Evolutionary conservation across 1,140 invertebrate species (phyloP).

Genomic region (Drosophila grimshawi): DNA sequence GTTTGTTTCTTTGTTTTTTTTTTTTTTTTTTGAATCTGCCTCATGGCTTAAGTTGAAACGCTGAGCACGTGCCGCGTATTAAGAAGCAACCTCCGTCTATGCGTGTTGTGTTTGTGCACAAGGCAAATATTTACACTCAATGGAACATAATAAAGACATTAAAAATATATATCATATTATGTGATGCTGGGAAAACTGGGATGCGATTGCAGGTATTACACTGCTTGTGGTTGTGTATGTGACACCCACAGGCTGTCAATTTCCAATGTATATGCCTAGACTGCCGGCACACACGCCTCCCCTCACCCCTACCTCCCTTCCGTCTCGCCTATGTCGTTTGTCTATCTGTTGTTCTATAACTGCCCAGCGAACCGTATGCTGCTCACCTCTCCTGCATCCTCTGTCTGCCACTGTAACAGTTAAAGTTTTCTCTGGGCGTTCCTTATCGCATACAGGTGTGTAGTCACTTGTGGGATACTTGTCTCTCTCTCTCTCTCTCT

Average conservation of each 20-base stretch:
- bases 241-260: constrained; percentile 39
- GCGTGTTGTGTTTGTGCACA: constrained; percentile 38
- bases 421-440: constrained; percentile 34
- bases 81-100: constrained; percentile 36
- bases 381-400: background rate
- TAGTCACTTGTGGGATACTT: constrained; percentile 13
- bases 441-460: constrained; percentile 31
- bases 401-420: constrained; percentile 17
- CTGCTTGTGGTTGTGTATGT: too few species aligned
- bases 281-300: background rate
- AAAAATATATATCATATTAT: constrained; percentile 80
- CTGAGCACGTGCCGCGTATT: constrained; percentile 74
- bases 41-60: constrained; percentile 53
- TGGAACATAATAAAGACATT: constrained; percentile 83
- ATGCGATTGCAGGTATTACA: constrained; percentile 25
- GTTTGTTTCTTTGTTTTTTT: constrained; percentile 11
- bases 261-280: constrained; percentile 20
- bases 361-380: constrained; percentile 22
- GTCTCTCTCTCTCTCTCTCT: constrained; percentile 2
- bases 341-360: constrained; percentile 24
- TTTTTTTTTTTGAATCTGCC: background rate
- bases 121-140: constrained; percentile 81
- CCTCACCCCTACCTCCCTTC: background rate
- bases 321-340: background rate
- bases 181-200: constrained; percentile 35